Base-by-base conservation (phyloP, 2,888 invertebrate genomes). In the Cephus pygmeus region DNA sequence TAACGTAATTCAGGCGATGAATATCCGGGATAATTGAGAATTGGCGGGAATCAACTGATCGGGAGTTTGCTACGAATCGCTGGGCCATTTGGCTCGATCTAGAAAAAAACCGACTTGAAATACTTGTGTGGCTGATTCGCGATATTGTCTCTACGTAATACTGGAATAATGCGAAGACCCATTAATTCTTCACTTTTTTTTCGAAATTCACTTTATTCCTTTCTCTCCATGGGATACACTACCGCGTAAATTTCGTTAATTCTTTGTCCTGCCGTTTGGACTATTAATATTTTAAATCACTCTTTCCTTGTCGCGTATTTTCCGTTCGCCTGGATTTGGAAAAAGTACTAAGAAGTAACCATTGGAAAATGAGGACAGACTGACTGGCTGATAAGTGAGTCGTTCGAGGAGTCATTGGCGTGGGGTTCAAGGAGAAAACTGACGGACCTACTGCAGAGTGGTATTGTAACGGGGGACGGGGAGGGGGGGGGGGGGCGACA, bases 1-100 rank as follows among this genome's bases (percentile, higher is more conserved):
- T 83, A 85, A 86, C 82, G 81, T 83, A 88, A 88, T 86, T 80
- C 82, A 83, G 81, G 83, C 82, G 81, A 84, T 82, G 79, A 82
- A 82, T 80, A 81, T 81, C 79, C 76, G 71, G 71, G 12, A 71
- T 56, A 56, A 56, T 56, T 56, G 56, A 56, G 56, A 56, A 56
- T 56, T 56, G 56, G 56, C 56, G 56, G 56, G 56, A 56, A 56
- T 56, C 56, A 56, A 56, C 56, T 23, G 56, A 56, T 56, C 56
- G 23, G 56, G 56, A 56, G 15, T 56, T 56, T 15, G 23, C 15
- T 56, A 56, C 0, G 23, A 56, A 56, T 56, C 56, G 56, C 56
- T 23, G 56, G 56, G 56, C 56, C 56, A 56, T 56, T 1, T 56
- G 23, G 23, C 56, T 56, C 56, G 56, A 56, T 56, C 23, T 56